Evolutionary conservation across 2,113 vertebrate genomes (phyloP), one percentile per base, ranked within the genome.

Genomic region (Apus apus): DNA sequence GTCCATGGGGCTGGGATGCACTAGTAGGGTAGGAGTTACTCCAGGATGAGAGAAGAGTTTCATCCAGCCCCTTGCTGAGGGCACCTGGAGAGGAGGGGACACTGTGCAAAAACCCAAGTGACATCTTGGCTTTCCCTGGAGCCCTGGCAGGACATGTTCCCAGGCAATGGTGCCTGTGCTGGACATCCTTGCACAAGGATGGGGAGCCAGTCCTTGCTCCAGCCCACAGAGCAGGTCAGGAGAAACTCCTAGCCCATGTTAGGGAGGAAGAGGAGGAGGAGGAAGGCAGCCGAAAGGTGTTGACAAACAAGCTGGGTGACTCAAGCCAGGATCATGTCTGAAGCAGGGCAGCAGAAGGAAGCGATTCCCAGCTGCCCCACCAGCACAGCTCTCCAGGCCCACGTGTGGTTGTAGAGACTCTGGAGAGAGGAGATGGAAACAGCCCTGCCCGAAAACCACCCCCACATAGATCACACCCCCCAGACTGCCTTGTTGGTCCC

Each of bases 191-290:
- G 16, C 3, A 2, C 48, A 65, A 50, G 68, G 40, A 76, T 7
- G 2, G 2, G 23, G 18, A 85, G 38, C 16, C 67, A 53, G 46
- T 15, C 71, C 50, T n/a, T 56, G 46, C 43, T 53, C 36, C 68
- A 91, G 46, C 76, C 36, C 12, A 4, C 2, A 5, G 8, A 75
- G 34, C 57, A 72, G 34, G 13, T 13, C 7, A 2, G 45, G 23
- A 85, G 11, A 5, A 61, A 53, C 6, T 71, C 85, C 51, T 61
- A 73, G 1, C 51, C 79, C 83, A 89, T 53, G 23, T 66, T 23
- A 85, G n/a, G 48, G 72, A 90, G 56, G 85, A 92, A 74, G 79
- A 92, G 57, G 66, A 94, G 57, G 66, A 94, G 90, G 45, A 76
- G 73, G 80, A 85, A 8, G 26, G 76, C 66, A 77, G 86, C 64